phyloP scores from a whole-genome alignment of 1,140 invertebrate genomes.

The Kradibia gibbosae region DNA sequence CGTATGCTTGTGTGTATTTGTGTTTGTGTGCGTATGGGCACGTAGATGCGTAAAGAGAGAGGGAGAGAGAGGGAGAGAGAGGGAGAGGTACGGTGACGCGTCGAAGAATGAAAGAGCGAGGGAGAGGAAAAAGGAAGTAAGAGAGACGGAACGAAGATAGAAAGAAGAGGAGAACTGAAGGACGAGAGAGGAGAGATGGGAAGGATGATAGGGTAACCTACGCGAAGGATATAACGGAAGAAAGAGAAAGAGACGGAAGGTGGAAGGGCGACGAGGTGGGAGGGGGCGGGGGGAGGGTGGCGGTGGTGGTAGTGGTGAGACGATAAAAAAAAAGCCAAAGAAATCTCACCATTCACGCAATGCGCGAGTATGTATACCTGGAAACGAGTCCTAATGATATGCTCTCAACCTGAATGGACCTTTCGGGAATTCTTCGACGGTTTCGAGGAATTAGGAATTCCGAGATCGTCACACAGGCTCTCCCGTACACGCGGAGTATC shows the following conservation, averaged over 20 bases:
- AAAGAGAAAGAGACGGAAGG: constrained; percentile 29
- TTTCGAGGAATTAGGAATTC: constrained; percentile 74
- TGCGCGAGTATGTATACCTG: constrained; percentile 62
- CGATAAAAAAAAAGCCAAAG: constrained; percentile 10
- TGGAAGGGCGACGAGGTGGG: too few relatives aligned
- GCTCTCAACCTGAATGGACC: constrained; percentile 69
- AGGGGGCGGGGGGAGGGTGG: constrained; percentile 36
- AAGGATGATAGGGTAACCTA: constrained; percentile 53
- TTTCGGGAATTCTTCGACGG: constrained; percentile 73
- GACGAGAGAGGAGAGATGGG: constrained; percentile 36
- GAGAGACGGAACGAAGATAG: constrained; percentile 16
- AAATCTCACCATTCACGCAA: constrained; percentile 64
- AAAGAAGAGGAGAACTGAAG: constrained; percentile 35
- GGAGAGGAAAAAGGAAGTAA: constrained; percentile 35
- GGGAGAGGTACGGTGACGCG: constrained; percentile 32
- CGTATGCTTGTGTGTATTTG: too few relatives aligned
- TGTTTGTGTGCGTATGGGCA: too few relatives aligned
- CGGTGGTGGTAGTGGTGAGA: constrained; percentile 7
- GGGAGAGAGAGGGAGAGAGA: constrained; percentile 33
- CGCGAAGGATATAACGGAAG: constrained; percentile 39
- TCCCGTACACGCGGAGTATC: constrained; percentile 11
- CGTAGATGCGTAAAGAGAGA: too few relatives aligned
- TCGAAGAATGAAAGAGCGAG: constrained; percentile 43
- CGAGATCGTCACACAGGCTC: constrained; percentile 53
- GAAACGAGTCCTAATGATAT: constrained; percentile 72